phyloP scores from a whole-genome alignment of 2,113 vertebrate genomes.

The Heterotis niloticus region DNA sequence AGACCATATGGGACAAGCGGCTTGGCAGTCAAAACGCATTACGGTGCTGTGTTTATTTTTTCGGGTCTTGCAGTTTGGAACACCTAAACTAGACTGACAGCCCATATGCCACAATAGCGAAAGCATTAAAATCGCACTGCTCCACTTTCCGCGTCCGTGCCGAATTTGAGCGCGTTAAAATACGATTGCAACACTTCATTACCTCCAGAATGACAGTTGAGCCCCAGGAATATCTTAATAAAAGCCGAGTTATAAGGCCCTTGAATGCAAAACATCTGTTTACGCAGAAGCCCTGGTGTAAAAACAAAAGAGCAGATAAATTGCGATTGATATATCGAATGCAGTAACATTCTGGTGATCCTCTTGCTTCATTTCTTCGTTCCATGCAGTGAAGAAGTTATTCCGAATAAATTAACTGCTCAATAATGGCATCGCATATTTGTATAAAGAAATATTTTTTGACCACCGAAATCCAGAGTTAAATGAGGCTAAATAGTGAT shows the following conservation, averaged over 20 bases:
- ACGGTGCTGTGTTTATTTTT: neutral
- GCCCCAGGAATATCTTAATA: slow-evolving; percentile 16
- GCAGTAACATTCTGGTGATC: neutral
- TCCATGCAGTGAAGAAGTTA: neutral
- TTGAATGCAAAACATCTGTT: neutral
- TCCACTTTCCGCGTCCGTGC: neutral
- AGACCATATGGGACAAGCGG: slow-evolving; percentile 3
- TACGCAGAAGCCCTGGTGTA: neutral
- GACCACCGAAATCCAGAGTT: slow-evolving; percentile 7
- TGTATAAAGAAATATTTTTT: slow-evolving; percentile 1
- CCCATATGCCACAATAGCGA: neutral
- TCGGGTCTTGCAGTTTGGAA: neutral
- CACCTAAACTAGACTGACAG: slow-evolving; percentile 9
- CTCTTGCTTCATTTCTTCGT: neutral
- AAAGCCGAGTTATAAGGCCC: neutral
- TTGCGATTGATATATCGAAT: neutral
- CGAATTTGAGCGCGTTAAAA: slow-evolving; percentile 16
- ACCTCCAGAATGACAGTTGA: neutral
- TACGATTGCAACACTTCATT: slow-evolving; percentile 8
- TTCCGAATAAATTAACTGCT: neutral
- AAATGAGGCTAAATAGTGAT: slow-evolving; percentile 25
- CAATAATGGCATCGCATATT: slow-evolving; percentile 2
- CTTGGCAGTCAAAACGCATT: slow-evolving; percentile 13
- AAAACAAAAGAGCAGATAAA: neutral
- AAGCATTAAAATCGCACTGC: neutral